phyloP scores from a whole-genome alignment of 2,797 vertebrate species.

The Octomys mimax region DNA sequence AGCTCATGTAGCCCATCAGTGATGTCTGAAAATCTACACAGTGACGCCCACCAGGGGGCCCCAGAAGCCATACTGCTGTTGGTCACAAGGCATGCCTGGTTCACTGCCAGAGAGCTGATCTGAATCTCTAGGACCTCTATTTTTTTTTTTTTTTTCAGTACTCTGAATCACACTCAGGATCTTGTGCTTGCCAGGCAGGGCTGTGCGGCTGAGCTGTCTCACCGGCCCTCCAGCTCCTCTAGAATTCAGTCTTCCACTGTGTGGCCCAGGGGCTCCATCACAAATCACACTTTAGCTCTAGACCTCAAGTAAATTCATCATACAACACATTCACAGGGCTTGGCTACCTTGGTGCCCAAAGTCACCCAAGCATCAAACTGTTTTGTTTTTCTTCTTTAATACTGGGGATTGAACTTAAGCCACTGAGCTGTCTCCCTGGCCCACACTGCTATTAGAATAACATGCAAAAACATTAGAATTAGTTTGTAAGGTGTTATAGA shows the following conservation, averaged over 20 bases:
- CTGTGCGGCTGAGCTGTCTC: no score
- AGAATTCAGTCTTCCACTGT: not conserved
- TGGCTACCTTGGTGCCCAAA: not conserved
- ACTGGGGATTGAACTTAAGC: no score
- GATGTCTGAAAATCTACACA: not conserved
- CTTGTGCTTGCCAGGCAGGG: no score
- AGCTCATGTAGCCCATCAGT: not conserved
- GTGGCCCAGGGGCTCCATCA: not conserved
- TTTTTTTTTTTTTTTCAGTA: no score
- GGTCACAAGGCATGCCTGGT: not conserved
- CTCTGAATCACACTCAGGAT: no score
- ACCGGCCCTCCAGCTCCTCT: no score
- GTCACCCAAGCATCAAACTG: not conserved
- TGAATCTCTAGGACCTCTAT: not conserved
- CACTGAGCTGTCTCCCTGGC: no score
- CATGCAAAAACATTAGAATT: not conserved
- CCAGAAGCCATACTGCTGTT: not conserved
- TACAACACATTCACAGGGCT: not conserved
- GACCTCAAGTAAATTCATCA: not conserved
- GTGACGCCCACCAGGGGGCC: not conserved
- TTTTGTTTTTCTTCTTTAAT: no score
- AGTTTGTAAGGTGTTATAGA: not conserved
- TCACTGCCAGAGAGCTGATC: not conserved
- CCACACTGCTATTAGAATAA: not conserved
- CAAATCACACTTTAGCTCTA: not conserved